A percentile compares a stretch with the other conserved stretches of the same genome.
Evolutionary conservation across 2,888 invertebrate species (phyloP).

Genomic region (Drosophila dives): DNA sequence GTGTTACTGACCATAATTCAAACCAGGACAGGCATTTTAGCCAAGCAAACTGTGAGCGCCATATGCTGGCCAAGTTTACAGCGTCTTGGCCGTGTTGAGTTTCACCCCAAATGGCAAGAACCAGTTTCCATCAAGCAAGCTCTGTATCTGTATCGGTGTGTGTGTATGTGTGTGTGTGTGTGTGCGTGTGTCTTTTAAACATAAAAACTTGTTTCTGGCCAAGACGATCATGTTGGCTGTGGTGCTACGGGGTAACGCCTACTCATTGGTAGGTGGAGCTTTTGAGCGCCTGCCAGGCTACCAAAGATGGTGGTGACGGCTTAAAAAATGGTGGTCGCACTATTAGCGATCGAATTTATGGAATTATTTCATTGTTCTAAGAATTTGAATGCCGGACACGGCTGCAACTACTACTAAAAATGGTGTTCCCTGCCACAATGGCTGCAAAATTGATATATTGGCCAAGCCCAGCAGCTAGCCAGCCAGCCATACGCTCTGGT

Average conservation of each 20-base stretch:
- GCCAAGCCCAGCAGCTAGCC: constrained; percentile 4
- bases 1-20: constrained; percentile 79
- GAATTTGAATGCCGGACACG: constrained; percentile 70
- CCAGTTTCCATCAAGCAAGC: constrained; percentile 60
- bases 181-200: constrained; percentile 31
- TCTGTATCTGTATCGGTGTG: constrained; percentile 1
- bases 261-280: constrained; percentile 75
- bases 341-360: constrained; percentile 81
- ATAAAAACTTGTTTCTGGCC: constrained; percentile 65
- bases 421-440: constrained; percentile 67
- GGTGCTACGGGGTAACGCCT: constrained; percentile 61
- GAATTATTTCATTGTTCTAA: constrained; percentile 82
- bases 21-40: constrained; percentile 66
- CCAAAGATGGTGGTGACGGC: constrained; percentile 71
- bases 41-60: constrained; percentile 52
- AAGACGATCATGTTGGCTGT: constrained; percentile 47
- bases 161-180: constrained; percentile 4
- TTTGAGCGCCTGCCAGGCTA: constrained; percentile 41
- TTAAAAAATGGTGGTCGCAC: constrained; percentile 80
- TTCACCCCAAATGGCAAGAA: constrained; percentile 56
- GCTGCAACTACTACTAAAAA: constrained; percentile 49
- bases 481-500: constrained; percentile 23
- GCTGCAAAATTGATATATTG: constrained; percentile 72
- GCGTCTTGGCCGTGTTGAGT: constrained; percentile 62
- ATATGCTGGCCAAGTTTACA: constrained; percentile 53